Conservation (phyloP, 2,888 invertebrate species). For the Apeira syringaria region DNA sequence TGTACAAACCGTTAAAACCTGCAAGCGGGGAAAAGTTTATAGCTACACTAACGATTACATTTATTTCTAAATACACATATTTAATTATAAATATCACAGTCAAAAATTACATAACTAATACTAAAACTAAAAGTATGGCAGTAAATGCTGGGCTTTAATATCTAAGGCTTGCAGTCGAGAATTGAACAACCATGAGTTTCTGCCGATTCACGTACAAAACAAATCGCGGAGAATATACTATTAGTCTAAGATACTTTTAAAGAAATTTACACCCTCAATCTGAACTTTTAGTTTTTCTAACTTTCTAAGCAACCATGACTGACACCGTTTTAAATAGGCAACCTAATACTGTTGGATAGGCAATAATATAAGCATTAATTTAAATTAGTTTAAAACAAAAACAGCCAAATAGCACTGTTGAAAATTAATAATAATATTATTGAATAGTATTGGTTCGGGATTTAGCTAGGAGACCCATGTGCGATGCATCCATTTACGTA, state of each 20-base stretch:
- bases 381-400: no score
- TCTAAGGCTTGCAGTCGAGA: slow-evolving; percentile 48
- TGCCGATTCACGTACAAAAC: slow-evolving; percentile 28
- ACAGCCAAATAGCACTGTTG: no score
- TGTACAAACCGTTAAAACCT: slow-evolving; percentile 33
- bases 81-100: slow-evolving; percentile 82
- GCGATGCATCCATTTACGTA: background rate
- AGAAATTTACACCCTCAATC: no score
- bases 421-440: no score
- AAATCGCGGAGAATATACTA: slow-evolving; percentile 22
- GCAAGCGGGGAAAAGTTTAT: slow-evolving; percentile 35
- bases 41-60: slow-evolving; percentile 58
- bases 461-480: no score
- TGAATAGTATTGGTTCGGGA: no score
- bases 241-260: no score
- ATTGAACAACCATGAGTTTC: slow-evolving; percentile 52
- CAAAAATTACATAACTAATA: slow-evolving; percentile 78
- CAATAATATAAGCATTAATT: no score
- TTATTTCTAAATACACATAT: slow-evolving; percentile 75
- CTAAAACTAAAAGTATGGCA: slow-evolving; percentile 73
- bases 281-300: no score
- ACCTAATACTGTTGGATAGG: no score
- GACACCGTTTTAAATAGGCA: no score
- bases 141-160: slow-evolving; percentile 63
- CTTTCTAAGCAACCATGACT: no score